Evolutionary conservation across 2,113 vertebrate genomes (phyloP), one percentile per base, ranked within the genome.

Genomic region (Amazona guildingii): DNA sequence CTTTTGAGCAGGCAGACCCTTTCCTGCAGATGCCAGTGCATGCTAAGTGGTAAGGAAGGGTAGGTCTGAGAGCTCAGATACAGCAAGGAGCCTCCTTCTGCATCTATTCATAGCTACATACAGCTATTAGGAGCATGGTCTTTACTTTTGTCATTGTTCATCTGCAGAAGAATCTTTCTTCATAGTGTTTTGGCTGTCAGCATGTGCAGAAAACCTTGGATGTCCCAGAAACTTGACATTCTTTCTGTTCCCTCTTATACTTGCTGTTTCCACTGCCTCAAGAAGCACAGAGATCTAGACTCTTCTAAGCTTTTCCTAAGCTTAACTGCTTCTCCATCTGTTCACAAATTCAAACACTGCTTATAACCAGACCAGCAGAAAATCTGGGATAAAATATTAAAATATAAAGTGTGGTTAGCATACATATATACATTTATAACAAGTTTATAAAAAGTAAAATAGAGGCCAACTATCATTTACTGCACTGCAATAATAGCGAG

Each of bases 371-470:
- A 76, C 16, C 48, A 85, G 64, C 33, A 92, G 41, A 92, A 83
- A 91, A 79, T 64, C 39, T 82, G n/a, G 48, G 21, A 90, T 68
- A 81, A 96, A 90, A 84, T 83, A 86, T 86, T 92, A 90, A 95
- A 92, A 81, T 70, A 52, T 75, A 81, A 93, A 88, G 1, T 35
- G 25, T 41, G 18, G 11, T 25, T 90, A 64, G 33, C 28, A 61
- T 63, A 78, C 86, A 88, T 83, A 39, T 44, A 41, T 82, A 73
- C 39, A 10, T 86, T 94, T 93, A 88, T 59, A 82, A 51, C 21
- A 83, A 82, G 35, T 78, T 93, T 82, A 79, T 85, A 82, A 83
- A 91, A 95, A 73, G 48, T 41, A 87, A 92, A 93, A 88, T 90
- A 67, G 37, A 64, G 48, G 27, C 61, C 70, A 95, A 44, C 61